Conservation (phyloP, 2,113 vertebrate genomes). For the Lota lota region DNA sequence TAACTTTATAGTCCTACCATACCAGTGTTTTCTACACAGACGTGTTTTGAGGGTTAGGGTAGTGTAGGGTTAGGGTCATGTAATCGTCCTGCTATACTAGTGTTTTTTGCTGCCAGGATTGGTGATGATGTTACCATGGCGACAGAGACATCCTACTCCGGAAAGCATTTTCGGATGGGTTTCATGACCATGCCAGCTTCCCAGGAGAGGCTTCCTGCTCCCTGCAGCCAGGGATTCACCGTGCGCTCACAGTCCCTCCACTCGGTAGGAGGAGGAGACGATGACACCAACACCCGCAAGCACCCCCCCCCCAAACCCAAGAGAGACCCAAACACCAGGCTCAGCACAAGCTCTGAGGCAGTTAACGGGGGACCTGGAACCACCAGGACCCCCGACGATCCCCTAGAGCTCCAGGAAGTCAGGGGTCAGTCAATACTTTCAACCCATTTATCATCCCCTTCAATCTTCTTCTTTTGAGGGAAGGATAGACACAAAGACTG, state of each 20-base stretch:
- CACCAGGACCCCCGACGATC: constrained; percentile 66
- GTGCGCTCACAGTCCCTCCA: constrained; percentile 97
- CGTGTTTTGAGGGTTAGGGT: too few species aligned
- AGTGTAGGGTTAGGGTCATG: too few species aligned
- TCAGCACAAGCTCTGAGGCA: constrained; percentile 91
- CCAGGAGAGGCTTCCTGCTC: constrained; percentile 86
- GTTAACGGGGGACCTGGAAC: constrained; percentile 75
- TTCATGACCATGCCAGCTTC: constrained; percentile 97
- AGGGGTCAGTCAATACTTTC: constrained; percentile 27
- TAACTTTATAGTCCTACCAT: too few species aligned
- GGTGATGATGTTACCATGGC: constrained; percentile 85
- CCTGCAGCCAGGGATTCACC: constrained; percentile 83
- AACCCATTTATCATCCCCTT: background rate
- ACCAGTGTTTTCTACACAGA: too few species aligned
- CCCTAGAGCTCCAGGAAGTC: constrained; percentile 33
- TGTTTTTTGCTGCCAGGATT: constrained; percentile 71
- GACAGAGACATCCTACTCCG: constrained; percentile 81
- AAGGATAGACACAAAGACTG: too few species aligned
- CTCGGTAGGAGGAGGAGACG: constrained; percentile 87
- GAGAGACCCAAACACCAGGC: constrained; percentile 92
- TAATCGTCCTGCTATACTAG: too few species aligned
- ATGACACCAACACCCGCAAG: constrained; percentile 81
- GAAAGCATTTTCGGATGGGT: constrained; percentile 95
- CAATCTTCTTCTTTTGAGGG: too few species aligned
- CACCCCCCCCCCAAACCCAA: constrained; percentile 94